These are phyloP conservation scores for Megalopta genalis DNA, from an alignment of 1,140 invertebrate genomes.

Conservation along the genomic window DNA sequence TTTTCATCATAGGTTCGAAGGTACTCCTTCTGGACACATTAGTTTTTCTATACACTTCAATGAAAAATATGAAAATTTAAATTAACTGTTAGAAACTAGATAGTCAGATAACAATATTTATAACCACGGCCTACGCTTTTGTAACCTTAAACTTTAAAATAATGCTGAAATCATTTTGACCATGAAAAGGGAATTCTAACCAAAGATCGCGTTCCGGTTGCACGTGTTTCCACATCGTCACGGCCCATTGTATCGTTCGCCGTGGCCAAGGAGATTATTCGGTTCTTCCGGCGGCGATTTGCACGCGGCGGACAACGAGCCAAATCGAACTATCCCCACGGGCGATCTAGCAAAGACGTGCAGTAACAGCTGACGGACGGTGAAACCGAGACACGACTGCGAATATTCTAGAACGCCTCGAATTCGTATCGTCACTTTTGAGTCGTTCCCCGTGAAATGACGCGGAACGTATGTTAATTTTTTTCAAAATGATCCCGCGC, in stretches of 20 bases:
- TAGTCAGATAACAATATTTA: no score
- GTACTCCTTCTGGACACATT: no score
- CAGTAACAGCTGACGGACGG: constrained; percentile 39
- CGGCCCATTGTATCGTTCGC: not conserved
- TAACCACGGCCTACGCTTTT: no score
- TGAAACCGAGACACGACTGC: not conserved
- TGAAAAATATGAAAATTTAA: no score
- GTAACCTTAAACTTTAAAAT: no score
- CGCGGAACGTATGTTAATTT: constrained; percentile 17
- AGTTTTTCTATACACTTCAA: no score
- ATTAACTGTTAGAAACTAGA: no score
- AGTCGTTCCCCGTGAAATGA: constrained; percentile 13
- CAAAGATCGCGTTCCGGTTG: not conserved
- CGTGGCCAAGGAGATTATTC: constrained; percentile 18
- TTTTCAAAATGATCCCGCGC: not conserved
- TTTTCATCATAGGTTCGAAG: no score
- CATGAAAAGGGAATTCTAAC: no score
- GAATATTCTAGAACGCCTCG: not conserved
- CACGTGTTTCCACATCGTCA: not conserved
- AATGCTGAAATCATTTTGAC: no score
- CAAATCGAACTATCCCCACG: constrained; percentile 58
- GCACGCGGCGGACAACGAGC: constrained; percentile 28
- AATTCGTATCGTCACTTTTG: constrained; percentile 20
- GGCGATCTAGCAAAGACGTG: constrained; percentile 60
- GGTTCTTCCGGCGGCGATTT: constrained; percentile 8